Conservation (phyloP, 2,113 vertebrate genomes). For the Catharus minimus region DNA sequence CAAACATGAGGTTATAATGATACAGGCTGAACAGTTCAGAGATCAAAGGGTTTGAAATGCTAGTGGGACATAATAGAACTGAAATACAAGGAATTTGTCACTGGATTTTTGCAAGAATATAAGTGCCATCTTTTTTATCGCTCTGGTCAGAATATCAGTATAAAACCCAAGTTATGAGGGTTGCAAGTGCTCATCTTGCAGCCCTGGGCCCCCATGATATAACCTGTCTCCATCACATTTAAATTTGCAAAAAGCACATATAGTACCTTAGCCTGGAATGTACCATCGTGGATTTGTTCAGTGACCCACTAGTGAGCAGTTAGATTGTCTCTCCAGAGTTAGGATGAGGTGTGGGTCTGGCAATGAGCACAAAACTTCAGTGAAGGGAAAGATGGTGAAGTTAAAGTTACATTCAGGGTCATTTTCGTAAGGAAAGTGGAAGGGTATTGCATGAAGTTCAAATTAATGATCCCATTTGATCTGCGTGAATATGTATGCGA, state of each 20-base stretch:
- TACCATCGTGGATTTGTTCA: not conserved
- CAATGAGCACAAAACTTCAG: not conserved
- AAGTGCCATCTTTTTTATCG: not conserved
- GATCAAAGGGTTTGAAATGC: not conserved
- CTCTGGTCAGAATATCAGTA: not conserved
- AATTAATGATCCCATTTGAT: not conserved
- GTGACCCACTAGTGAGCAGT: not conserved
- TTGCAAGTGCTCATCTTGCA: not conserved
- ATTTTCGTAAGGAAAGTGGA: not conserved
- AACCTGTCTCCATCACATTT: not conserved
- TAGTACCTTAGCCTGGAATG: not conserved
- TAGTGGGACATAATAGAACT: not conserved
- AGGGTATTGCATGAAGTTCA: not conserved
- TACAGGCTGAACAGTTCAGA: not conserved
- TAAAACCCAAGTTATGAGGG: not conserved
- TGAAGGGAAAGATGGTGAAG: not conserved
- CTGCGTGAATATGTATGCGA: not conserved
- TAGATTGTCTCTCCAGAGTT: not conserved
- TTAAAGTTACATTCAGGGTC: not conserved
- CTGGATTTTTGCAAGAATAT: not conserved
- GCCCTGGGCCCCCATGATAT: not conserved
- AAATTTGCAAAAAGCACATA: not conserved
- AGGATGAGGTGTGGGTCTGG: not conserved
- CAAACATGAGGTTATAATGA: not conserved
- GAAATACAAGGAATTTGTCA: not conserved